Evolutionary conservation across 2,797 vertebrate species (phyloP).

Genomic region (Urocyon cinereoargenteus): DNA sequence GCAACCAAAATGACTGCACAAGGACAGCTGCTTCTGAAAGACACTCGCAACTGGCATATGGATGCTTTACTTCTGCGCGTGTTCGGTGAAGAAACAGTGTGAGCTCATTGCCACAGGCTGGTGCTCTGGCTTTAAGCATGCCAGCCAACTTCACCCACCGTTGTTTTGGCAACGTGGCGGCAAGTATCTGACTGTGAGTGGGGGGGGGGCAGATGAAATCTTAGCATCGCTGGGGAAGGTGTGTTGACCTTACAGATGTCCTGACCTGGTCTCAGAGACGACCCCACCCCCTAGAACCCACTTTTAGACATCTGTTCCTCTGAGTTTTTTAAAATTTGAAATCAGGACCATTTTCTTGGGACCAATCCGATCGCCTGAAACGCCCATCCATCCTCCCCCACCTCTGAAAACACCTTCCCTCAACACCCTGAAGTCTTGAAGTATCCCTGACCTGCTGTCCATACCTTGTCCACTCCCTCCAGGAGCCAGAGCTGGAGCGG

Average conservation of each 20-base stretch:
- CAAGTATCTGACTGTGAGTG: neutral
- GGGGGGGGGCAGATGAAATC: neutral
- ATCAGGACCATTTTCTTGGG: neutral
- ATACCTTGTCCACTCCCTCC: neutral
- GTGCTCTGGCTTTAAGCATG: neutral
- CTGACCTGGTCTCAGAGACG: neutral
- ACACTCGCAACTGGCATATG: neutral
- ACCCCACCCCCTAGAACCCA: neutral
- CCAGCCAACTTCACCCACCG: neutral
- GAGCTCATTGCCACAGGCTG: too few species aligned
- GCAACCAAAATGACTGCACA: neutral
- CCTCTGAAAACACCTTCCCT: neutral
- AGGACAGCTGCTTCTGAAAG: neutral
- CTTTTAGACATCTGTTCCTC: neutral
- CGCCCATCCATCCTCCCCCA: neutral
- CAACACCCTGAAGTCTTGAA: neutral
- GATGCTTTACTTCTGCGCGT: neutral
- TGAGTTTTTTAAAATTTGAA: conserved; percentile 43
- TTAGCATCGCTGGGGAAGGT: neutral
- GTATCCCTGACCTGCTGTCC: accelerated
- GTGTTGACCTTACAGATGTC: neutral
- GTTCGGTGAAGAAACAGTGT: neutral
- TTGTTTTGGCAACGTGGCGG: neutral
- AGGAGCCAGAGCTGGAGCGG: neutral
- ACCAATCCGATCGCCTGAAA: neutral